Percentiles rank a stretch among this genome's conserved stretches.
These are phyloP conservation scores for Bambusicola thoracicus DNA, from an alignment of 2,113 vertebrate genomes.

Conservation along the genomic window DNA sequence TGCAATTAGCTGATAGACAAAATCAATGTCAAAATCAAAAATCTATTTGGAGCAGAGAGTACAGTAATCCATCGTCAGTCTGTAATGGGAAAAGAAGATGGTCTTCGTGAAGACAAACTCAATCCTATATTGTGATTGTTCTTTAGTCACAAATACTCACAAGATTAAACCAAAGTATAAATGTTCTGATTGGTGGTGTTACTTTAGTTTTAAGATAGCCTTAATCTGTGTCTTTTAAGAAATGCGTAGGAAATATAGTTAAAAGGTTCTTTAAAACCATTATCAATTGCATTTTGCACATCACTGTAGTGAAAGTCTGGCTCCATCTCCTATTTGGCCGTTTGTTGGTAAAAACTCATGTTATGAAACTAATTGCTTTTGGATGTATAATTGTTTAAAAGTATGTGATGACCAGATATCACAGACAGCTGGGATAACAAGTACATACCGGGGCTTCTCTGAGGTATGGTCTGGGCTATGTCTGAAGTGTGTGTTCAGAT, in stretches of 20 bases:
- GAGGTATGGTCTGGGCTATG: background rate
- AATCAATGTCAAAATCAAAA: background rate
- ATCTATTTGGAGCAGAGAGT: background rate
- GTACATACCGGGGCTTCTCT: background rate
- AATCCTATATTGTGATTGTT: background rate
- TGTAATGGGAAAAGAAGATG: background rate
- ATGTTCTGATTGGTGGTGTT: background rate
- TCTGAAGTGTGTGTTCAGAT: accelerated
- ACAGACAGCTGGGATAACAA: background rate
- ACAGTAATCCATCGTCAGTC: background rate
- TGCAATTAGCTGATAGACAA: background rate
- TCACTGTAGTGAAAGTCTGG: background rate
- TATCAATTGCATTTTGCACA: background rate
- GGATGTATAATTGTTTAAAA: background rate
- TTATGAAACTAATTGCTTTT: background rate
- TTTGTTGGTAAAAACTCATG: background rate
- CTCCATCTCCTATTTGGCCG: background rate
- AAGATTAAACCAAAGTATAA: background rate
- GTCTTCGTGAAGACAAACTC: background rate
- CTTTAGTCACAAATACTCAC: background rate
- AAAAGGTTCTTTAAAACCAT: background rate
- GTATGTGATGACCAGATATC: background rate
- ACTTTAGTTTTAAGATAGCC: background rate
- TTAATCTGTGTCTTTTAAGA: background rate
- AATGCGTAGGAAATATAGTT: background rate